Conservation (phyloP, 2,113 vertebrate genomes). For the Mesoclemmys tuberculata region DNA sequence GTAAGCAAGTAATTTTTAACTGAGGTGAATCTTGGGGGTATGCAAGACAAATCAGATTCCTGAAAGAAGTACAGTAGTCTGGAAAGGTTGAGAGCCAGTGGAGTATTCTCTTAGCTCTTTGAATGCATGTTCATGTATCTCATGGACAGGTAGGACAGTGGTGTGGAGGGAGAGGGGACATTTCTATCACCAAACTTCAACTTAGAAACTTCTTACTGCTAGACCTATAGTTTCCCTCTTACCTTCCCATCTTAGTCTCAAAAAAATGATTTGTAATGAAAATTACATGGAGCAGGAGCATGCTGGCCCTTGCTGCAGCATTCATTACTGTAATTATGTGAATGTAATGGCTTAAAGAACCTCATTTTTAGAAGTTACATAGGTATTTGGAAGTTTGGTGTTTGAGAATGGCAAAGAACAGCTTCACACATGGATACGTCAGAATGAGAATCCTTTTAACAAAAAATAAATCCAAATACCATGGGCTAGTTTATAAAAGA, state of each 20-base stretch:
- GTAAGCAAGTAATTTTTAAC: too few relatives aligned
- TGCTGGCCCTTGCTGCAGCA: not conserved
- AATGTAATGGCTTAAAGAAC: not conserved
- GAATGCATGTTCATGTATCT: not conserved
- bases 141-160: not conserved
- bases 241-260: not conserved
- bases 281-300: not conserved
- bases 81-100: not conserved
- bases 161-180: not conserved
- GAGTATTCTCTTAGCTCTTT: not conserved
- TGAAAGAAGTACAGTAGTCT: too few relatives aligned
- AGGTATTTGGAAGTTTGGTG: too few relatives aligned
- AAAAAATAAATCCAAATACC: not conserved
- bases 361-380: not conserved
- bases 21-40: too few relatives aligned
- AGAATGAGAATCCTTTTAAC: not conserved
- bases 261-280: not conserved
- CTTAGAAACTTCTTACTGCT: not conserved
- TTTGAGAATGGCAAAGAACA: not conserved
- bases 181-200: not conserved
- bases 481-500: not conserved
- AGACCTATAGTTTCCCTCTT: not conserved
- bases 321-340: not conserved
- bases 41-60: too few relatives aligned
- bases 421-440: not conserved